A percentile compares a stretch with the other conserved stretches of the same genome.
phyloP scores from a whole-genome alignment of 2,888 invertebrate genomes.

The Diploptera punctata region DNA sequence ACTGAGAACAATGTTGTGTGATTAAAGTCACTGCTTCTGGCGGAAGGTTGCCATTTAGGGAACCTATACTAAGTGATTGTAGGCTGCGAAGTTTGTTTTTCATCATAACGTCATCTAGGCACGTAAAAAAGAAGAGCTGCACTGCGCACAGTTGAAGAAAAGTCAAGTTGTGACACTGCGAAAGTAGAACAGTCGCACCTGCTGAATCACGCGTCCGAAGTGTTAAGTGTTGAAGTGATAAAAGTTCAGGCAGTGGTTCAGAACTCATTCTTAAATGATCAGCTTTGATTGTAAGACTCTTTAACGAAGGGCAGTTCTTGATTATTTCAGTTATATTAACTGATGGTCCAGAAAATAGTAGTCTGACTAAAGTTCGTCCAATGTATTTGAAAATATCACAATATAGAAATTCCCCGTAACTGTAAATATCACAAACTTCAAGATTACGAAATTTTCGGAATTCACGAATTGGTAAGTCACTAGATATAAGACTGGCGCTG shows the following conservation, averaged over 20 bases:
- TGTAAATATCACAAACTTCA: not conserved
- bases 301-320: not conserved
- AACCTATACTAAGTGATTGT: not conserved
- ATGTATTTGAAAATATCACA: not conserved
- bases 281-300: not conserved
- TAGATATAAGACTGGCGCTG: not conserved
- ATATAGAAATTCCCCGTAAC: slow-evolving; percentile 3
- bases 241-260: not conserved
- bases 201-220: not conserved
- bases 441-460: not conserved
- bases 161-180: not conserved
- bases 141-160: not conserved
- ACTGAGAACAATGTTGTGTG: not conserved
- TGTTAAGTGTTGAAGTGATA: not conserved
- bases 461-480: not conserved
- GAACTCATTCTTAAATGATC: not conserved
- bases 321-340: not conserved
- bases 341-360: not conserved
- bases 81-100: not conserved
- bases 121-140: not conserved
- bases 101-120: not conserved
- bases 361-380: not conserved
- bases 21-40: not conserved
- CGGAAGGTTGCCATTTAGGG: not conserved
- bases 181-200: not conserved